Conservation (phyloP, 2,113 vertebrate species). For the Trogon surrucura region DNA sequence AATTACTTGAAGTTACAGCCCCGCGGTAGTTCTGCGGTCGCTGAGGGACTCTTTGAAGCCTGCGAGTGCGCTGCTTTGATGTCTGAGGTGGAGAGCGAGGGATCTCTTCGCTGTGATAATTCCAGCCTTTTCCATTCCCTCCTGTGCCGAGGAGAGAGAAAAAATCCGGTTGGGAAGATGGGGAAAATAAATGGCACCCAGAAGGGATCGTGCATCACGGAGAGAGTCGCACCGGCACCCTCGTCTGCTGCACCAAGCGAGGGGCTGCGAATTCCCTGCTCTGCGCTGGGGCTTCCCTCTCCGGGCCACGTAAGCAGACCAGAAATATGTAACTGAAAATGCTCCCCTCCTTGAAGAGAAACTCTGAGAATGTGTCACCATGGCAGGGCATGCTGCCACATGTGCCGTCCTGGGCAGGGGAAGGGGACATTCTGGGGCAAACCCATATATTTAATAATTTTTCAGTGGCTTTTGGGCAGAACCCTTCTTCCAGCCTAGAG, state of each 20-base stretch:
- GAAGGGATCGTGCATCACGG: not conserved
- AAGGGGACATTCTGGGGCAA: not conserved
- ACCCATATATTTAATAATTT: not conserved
- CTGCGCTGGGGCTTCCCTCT: no score
- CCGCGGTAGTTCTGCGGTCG: constrained; percentile 6
- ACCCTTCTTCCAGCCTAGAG: not conserved
- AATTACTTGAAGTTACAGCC: constrained; percentile 39
- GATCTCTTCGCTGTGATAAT: not conserved
- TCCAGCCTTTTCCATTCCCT: not conserved
- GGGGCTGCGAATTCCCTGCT: not conserved
- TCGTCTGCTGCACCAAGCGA: not conserved
- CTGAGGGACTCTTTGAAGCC: constrained; percentile 56
- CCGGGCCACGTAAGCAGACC: no score
- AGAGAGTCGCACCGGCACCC: not conserved
- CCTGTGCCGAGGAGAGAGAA: not conserved
- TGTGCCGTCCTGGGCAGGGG: fast-evolving
- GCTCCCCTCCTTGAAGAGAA: not conserved
- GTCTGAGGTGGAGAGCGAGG: constrained; percentile 29
- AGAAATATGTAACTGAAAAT: fast-evolving
- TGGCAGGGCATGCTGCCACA: not conserved
- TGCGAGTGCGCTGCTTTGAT: constrained; percentile 41
- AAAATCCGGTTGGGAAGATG: not conserved
- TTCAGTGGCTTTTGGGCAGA: not conserved
- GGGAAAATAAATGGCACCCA: not conserved
- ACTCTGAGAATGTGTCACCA: fast-evolving